Percentiles rank a stretch among this genome's conserved stretches.
phyloP scores from a whole-genome alignment of 1,140 invertebrate genomes.

The Apocrypta bakeri region DNA sequence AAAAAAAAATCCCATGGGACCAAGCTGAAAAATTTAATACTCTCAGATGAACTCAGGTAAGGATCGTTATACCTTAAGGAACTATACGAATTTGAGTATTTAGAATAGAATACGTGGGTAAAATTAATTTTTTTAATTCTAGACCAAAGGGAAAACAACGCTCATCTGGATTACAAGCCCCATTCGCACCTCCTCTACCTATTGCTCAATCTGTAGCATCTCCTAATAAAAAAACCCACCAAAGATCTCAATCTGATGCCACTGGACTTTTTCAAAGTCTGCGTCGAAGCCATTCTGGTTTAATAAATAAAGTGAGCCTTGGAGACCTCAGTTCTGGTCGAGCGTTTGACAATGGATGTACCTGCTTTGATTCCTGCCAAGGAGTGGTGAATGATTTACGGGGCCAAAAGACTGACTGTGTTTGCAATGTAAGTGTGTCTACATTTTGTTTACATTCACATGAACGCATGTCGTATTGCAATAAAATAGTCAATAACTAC shows the following conservation, averaged over 20 bases:
- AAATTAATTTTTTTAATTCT: conserved; percentile 34
- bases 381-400: conserved; percentile 85
- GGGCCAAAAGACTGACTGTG: conserved; percentile 83
- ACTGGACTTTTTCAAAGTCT: conserved; percentile 79
- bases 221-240: conserved; percentile 82
- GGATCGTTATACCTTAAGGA: conserved; percentile 30
- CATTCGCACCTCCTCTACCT: conserved; percentile 65
- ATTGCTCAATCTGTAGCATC: conserved; percentile 69
- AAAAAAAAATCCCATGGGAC: conserved; percentile 90
- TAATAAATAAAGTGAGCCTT: conserved; percentile 80
- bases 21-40: conserved; percentile 90
- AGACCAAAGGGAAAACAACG: conserved; percentile 73
- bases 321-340: conserved; percentile 94
- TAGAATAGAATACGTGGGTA: background rate
- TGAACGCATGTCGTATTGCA: background rate
- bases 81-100: background rate
- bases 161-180: conserved; percentile 65
- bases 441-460: background rate
- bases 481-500: conserved; percentile 12
- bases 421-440: conserved; percentile 80
- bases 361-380: conserved; percentile 86
- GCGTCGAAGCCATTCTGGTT: conserved; percentile 73
- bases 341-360: conserved; percentile 97
- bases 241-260: conserved; percentile 93
- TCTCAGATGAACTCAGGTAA: conserved; percentile 89